Percentiles rank a stretch among this genome's conserved stretches.
Evolutionary conservation across 2,797 vertebrate species (phyloP).

Genomic region (Rousettus madagascariensis): DNA sequence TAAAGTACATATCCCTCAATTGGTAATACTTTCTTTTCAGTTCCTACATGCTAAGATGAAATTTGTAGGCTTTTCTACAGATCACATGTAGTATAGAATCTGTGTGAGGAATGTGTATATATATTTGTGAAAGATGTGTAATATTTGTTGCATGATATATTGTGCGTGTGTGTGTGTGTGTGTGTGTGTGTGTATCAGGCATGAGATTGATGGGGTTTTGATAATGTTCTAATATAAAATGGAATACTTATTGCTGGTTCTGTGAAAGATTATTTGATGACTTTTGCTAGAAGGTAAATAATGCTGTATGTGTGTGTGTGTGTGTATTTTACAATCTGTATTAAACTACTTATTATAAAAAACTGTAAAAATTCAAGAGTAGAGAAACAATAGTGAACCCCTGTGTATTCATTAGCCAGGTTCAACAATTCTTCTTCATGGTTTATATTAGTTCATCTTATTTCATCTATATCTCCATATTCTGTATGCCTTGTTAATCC

Average conservation of each 20-base stretch:
- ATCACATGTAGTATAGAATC: not conserved
- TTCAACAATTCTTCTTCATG: not conserved
- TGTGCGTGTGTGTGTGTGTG: not conserved
- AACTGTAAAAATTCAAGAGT: not conserved
- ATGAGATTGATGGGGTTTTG: constrained; percentile 3
- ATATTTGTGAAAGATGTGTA: not conserved
- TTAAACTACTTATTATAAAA: not conserved
- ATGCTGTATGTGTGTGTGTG: not conserved
- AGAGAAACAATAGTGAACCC: not conserved
- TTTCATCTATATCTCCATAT: not conserved
- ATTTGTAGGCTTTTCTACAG: constrained; percentile 8
- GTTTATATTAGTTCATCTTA: not conserved
- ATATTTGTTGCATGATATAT: not conserved
- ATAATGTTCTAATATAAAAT: not conserved
- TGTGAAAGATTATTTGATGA: constrained; percentile 39
- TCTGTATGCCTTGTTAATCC: not conserved
- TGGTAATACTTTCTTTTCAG: not conserved
- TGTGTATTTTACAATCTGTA: not conserved
- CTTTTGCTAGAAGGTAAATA: constrained; percentile 27
- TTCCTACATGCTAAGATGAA: constrained; percentile 4
- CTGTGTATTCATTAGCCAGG: not conserved
- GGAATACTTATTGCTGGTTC: constrained; percentile 16
- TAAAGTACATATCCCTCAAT: not conserved
- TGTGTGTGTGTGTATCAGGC: not conserved
- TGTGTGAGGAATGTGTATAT: not conserved